Percentiles rank a stretch among this genome's conserved stretches.
These are phyloP conservation scores for Caenorhabditis briggsae DNA, from an alignment of 1,140 invertebrate species.

Conservation along the genomic window DNA sequence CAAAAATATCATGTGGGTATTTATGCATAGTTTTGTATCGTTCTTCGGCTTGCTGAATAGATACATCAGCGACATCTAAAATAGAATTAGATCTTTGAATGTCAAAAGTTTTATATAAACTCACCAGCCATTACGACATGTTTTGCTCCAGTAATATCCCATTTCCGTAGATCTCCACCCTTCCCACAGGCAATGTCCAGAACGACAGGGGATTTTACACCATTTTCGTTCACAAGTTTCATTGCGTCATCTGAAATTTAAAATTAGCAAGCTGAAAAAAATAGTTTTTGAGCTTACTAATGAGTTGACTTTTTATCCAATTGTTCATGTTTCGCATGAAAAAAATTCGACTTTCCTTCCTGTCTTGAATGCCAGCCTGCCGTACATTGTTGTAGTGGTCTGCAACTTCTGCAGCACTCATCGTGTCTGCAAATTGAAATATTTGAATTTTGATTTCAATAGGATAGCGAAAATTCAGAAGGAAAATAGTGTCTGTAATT, in stretches of 20 bases:
- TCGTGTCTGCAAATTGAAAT: background rate
- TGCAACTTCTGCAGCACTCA: slow-evolving; percentile 77
- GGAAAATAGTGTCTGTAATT: background rate
- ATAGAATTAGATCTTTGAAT: background rate
- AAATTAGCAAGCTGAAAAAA: background rate
- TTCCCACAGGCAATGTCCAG: slow-evolving; percentile 87
- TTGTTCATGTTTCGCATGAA: slow-evolving; percentile 97
- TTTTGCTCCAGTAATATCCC: slow-evolving; percentile 87
- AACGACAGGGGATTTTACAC: slow-evolving; percentile 79
- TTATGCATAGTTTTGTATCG: slow-evolving; percentile 80
- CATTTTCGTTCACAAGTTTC: slow-evolving; percentile 81
- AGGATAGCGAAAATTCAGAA: too few species aligned
- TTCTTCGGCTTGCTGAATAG: slow-evolving; percentile 86
- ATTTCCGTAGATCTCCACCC: slow-evolving; percentile 95
- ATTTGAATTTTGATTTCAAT: background rate
- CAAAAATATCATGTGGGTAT: slow-evolving; percentile 73
- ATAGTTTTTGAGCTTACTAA: slow-evolving; percentile 80
- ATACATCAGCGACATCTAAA: slow-evolving; percentile 90
- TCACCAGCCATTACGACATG: slow-evolving; percentile 88
- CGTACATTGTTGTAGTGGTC: slow-evolving; percentile 80
- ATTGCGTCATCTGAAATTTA: slow-evolving; percentile 43
- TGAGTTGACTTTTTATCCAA: slow-evolving; percentile 96
- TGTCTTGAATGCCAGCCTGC: slow-evolving; percentile 85
- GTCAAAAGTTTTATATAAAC: slow-evolving; percentile 35
- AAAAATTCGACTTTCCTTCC: slow-evolving; percentile 90